Base-by-base conservation (phyloP, 2,113 vertebrate species). In the Coturnix japonica region DNA sequence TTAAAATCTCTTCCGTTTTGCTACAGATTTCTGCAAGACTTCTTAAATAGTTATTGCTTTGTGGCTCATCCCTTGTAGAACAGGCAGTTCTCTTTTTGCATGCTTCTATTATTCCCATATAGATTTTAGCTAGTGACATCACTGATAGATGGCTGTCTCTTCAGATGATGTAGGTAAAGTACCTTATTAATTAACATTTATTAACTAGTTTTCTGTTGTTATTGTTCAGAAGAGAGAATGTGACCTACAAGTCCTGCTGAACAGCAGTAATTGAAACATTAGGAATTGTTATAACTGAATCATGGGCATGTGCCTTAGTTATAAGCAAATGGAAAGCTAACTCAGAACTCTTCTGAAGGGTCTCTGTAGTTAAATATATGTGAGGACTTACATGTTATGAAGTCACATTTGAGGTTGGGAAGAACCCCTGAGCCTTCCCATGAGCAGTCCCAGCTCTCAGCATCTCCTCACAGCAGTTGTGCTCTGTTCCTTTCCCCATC, bases 381-480 rank as follows among this genome's bases (percentile, higher is more conserved):
- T 35, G n/a, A 31, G 59, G 20, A 30, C 25, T 65, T 72, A 64
- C 11, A 43, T 56, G 10, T n/a, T n/a, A n/a, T n/a, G 51, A 51
- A 21, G 31, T 20, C 1, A 0, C 8, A 35, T 25, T 9, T 51
- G 44, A 37, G 28, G 44, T 51, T 51, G 44, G 72, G 51, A 85
- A 25, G 53, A 25, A 43, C n/a, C 43, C 17, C 21, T 18, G 17
- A 56, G 54, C 30, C 13, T 22, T 51, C 44, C 31, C 41, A 16
- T 19, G 66, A 56, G 33, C 66, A 64, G 28, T 16, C 41, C 35
- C 60, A 59, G 21, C 33, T 15, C 37, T 30, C 61, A 44, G 61
- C 26, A 18, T 23, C 21, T 37, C 37, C 31, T 26, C 28, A 4
- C 0, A 9, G 1, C 7, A 51, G 41, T 64, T 13, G 2, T 30